phyloP scores from a whole-genome alignment of 64 coral and sea anemone genomes.

The Stylophora pistillata region DNA sequence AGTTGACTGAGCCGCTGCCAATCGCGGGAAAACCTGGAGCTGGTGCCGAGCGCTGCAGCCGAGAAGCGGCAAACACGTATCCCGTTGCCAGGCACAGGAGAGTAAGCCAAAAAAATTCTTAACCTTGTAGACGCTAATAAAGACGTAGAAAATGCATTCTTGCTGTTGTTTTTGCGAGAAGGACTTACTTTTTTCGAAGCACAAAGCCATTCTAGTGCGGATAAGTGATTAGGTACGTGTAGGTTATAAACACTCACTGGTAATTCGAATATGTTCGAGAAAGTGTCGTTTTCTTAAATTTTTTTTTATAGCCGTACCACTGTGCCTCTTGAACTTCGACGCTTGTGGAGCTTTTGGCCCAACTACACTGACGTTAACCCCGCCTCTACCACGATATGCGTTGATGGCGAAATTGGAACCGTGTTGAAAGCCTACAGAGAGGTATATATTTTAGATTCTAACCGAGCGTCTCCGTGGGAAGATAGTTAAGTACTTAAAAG shows the following conservation, averaged over 20 bases:
- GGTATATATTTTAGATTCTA: conserved; percentile 9
- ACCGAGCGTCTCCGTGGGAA: neutral
- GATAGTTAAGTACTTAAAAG: too few relatives aligned
- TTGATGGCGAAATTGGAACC: conserved; percentile 86
- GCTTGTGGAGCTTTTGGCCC: conserved; percentile 74
- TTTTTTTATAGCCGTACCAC: conserved; percentile 65
- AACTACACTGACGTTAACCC: conserved; percentile 23
- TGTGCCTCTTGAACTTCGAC: conserved; percentile 65
- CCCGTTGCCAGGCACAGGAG: neutral
- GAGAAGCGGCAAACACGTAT: neutral
- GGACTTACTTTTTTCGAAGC: too few relatives aligned
- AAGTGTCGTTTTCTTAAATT: neutral
- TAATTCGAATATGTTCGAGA: too few relatives aligned
- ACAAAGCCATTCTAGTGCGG: too few relatives aligned
- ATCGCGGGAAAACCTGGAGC: neutral
- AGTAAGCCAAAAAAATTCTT: neutral
- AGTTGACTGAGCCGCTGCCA: neutral
- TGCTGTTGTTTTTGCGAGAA: too few relatives aligned
- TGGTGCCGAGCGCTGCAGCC: neutral
- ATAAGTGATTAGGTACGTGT: too few relatives aligned
- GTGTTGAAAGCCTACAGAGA: conserved; percentile 84
- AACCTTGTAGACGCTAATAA: too few relatives aligned
- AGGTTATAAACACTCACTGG: too few relatives aligned
- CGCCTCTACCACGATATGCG: conserved; percentile 75
- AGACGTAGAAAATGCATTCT: too few relatives aligned